Evolutionary conservation across 2,797 vertebrate species (phyloP), one percentile per base, ranked within the genome.

Genomic region (Bradypodion ventrale): DNA sequence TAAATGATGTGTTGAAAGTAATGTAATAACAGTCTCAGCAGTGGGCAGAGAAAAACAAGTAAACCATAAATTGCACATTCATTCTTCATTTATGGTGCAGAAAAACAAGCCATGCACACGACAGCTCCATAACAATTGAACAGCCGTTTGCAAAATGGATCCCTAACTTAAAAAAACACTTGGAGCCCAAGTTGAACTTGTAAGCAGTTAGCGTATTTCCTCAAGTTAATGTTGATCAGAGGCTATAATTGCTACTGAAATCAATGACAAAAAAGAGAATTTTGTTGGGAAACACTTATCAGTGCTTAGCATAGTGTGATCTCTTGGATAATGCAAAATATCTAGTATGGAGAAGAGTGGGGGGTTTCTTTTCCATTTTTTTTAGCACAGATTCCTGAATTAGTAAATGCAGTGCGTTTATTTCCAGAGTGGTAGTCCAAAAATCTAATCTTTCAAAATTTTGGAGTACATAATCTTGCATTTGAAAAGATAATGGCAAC

Each of bases 1-100:
- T 92, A 94, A 93, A 92, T 92, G 88, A 87, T 89, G 72, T 92
- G 80, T 89, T 89, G 90, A 94, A 95, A 94, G 95, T 91, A 91
- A 91, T 91, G 89, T 92, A 94, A 96, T 92, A 92, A 90, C 85
- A 87, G 82, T 85, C 77, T 86, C 80, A 80, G 77, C 84, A 82
- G 89, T 86, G 80, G 81, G 87, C 87, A 75, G 63, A 35, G 80
- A 6, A 25, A 74, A 93, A 77, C 52, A 85, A 85, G 69, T 72
- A 82, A 78, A 69, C 35, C 75, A 0, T 88, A 89, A 94, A 82
- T 69, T 49, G 4, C 63, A 35, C 52, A 56, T 89, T 85, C 68
- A n/a, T 52, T 65, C 78, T 89, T 90, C 68, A 15, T 40, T 91
- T 83, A 87, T 65, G 63, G 25, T 68, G 86, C 75, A 59, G 7